phyloP scores from a whole-genome alignment of 35 echinoderm and acorn worm species.

The Ophiothrix spiculata region DNA sequence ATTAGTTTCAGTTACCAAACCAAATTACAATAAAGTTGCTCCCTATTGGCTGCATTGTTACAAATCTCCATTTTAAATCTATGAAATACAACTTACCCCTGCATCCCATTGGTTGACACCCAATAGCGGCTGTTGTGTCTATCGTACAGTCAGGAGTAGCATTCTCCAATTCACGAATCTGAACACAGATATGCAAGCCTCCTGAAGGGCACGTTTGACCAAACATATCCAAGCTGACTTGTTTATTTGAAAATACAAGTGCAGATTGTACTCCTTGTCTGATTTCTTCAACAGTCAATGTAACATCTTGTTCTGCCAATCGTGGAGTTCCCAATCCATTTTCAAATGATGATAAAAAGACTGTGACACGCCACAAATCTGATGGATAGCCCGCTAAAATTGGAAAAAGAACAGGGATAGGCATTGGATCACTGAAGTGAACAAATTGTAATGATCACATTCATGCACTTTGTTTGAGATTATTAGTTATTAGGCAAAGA shows the following conservation, averaged over 20 bases:
- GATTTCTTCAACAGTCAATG: not conserved
- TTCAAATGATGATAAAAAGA: not conserved
- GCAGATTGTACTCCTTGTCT: not conserved
- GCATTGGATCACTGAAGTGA: no score
- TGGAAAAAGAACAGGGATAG: no score
- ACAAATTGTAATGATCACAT: no score
- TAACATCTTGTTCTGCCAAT: not conserved
- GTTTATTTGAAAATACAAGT: not conserved
- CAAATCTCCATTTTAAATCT: not conserved
- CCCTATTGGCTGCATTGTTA: not conserved
- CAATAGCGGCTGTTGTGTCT: not conserved
- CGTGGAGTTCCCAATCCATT: not conserved
- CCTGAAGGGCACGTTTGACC: not conserved
- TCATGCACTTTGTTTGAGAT: no score
- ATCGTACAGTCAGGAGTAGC: not conserved
- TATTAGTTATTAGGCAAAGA: no score
- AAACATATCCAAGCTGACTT: not conserved
- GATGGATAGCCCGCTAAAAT: not conserved
- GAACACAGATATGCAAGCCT: not conserved
- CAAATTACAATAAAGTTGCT: not conserved
- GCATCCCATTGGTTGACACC: not conserved
- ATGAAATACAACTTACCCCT: not conserved
- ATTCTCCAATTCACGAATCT: not conserved
- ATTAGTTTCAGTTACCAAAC: not conserved
- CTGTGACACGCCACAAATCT: not conserved